These are phyloP conservation scores for Sesamia inferens DNA, from an alignment of 2,888 invertebrate species.

Conservation along the genomic window DNA sequence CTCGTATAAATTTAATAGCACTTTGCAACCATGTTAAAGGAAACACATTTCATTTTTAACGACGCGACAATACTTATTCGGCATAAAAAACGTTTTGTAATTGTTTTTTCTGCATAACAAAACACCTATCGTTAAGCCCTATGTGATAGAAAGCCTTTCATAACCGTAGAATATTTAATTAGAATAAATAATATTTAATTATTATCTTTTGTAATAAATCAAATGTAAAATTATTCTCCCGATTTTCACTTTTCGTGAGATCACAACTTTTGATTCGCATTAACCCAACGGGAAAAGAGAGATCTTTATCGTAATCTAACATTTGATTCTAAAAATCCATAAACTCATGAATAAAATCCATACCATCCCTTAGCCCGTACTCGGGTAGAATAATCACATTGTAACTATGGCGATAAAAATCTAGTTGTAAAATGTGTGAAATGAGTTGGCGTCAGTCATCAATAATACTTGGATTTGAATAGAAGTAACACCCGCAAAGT, in stretches of 20 bases:
- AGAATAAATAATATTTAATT: too few species aligned
- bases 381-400: constrained; percentile 52
- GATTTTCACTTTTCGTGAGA: constrained; percentile 12
- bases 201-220: not conserved
- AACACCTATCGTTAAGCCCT: constrained; percentile 9
- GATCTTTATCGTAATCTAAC: constrained; percentile 33
- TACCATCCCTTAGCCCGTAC: constrained; percentile 37
- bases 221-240: constrained; percentile 20
- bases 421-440: constrained; percentile 57
- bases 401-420: constrained; percentile 59
- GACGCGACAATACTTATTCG: constrained; percentile 72
- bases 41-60: constrained; percentile 83
- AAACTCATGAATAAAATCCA: constrained; percentile 40
- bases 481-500: constrained; percentile 21
- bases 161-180: not conserved
- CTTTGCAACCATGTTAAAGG: constrained; percentile 76
- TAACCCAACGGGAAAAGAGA: constrained; percentile 25
- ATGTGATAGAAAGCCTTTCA: not conserved
- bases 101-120: constrained; percentile 23
- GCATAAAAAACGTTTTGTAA: constrained; percentile 44
- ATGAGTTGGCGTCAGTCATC: constrained; percentile 53
- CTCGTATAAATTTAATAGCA: constrained; percentile 81
- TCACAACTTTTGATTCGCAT: constrained; percentile 26
- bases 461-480: constrained; percentile 52
- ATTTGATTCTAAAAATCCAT: constrained; percentile 40